Conservation (phyloP, 2,797 vertebrate genomes). For the Emys orbicularis region DNA sequence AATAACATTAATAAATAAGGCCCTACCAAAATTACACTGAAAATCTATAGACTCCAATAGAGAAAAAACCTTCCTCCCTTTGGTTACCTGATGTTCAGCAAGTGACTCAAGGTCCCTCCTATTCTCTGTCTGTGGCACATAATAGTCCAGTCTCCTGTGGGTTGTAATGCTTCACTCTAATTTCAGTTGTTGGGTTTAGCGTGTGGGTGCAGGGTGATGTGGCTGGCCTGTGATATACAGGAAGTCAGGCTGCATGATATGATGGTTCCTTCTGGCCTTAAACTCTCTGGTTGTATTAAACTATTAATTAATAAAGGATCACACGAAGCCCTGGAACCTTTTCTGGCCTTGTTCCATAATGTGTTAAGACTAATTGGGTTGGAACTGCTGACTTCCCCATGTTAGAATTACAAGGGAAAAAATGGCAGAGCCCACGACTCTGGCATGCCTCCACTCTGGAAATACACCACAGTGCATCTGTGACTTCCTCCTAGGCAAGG, state of each 20-base stretch:
- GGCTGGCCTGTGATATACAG: neutral
- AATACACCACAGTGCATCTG: neutral
- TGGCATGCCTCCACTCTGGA: neutral
- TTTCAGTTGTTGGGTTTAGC: neutral
- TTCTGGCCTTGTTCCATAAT: neutral
- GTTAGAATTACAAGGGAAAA: neutral
- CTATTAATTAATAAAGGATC: neutral
- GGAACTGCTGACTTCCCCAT: neutral
- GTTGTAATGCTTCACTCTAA: neutral
- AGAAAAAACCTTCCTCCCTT: neutral
- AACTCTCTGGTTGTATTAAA: neutral
- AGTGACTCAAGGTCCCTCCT: neutral
- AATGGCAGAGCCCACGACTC: neutral
- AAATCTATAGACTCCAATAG: neutral
- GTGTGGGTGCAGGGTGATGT: fast-evolving
- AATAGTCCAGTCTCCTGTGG: neutral
- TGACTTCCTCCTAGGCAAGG: neutral
- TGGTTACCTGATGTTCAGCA: neutral
- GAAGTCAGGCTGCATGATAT: neutral
- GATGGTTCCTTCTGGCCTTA: neutral
- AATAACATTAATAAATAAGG: neutral
- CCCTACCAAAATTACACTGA: neutral
- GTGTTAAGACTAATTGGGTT: neutral
- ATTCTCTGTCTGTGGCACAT: neutral
- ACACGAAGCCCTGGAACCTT: neutral